phyloP scores from a whole-genome alignment of 2,113 vertebrate genomes.

The Cromileptes altivelis region DNA sequence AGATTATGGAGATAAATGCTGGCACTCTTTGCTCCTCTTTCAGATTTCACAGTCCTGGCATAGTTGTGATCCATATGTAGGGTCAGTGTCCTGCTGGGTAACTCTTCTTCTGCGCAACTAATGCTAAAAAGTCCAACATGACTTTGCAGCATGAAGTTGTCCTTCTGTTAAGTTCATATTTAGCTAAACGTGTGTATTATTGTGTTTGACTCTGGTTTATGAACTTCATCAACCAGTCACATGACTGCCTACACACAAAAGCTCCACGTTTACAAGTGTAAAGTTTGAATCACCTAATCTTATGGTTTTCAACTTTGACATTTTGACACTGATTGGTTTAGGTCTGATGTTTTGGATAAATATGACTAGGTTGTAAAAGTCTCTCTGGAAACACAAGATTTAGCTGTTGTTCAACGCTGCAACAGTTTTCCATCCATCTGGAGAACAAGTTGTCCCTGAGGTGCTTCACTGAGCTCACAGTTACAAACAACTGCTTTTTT shows the following conservation, averaged over 20 bases:
- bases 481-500: background rate
- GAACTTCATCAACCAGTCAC: background rate
- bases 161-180: background rate
- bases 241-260: background rate
- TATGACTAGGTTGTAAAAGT: background rate
- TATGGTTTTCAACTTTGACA: background rate
- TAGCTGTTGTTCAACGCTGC: background rate
- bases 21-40: background rate
- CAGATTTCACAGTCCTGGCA: constrained; percentile 1
- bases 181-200: background rate
- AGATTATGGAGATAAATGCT: background rate
- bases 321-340: background rate
- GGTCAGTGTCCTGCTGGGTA: constrained; percentile 1
- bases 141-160: background rate
- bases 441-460: constrained; percentile 51
- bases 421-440: background rate
- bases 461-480: background rate
- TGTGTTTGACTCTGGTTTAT: background rate
- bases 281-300: background rate
- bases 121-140: background rate
- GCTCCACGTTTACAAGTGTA: background rate
- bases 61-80: background rate
- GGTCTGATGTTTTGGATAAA: background rate
- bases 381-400: background rate
- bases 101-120: background rate